Base-by-base conservation (phyloP, 35 echinoderm and acorn worm genomes). In the Chiridota heheva region DNA sequence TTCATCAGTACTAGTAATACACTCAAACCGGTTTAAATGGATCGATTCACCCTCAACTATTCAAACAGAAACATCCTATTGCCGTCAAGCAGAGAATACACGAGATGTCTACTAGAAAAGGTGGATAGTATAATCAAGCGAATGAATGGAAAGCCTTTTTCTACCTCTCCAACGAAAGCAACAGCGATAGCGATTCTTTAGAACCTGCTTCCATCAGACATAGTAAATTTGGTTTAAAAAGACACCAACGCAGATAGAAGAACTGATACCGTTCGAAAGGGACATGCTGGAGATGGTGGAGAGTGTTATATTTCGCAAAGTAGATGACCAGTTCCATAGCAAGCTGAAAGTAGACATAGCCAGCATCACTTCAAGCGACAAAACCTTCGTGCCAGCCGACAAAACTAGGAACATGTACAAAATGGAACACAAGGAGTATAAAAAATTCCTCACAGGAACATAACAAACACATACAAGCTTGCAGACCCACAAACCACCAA, bases 401-500 rank as follows among this genome's bases (percentile, higher is more conserved):
- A 73, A 73, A 40, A 73, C 69, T 7, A 41, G 37, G 3, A 73
- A 73, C 36, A 18, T 29, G 13, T 73, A 47, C 69, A 73, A 73
- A 73, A 16, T 73, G 15, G 36, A 40, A 22, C 16, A 25, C 37
- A 35, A 43, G 22, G n/a, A 73, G 31, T 46, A 73, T 33, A 73
- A 41, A 35, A 73, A 73, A 3, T 35, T 46, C 15, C 42, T 46
- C 15, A 71, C 67, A 5, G 67, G 27, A 42, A 15, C n/a, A n/a
- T n/a, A n/a, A n/a, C n/a, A n/a, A n/a, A n/a, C n/a, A n/a, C n/a
- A n/a, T n/a, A n/a, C n/a, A n/a, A n/a, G n/a, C n/a, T n/a, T n/a
- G n/a, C n/a, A n/a, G n/a, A n/a, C n/a, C n/a, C n/a, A n/a, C n/a
- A n/a, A n/a, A n/a, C n/a, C n/a, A n/a, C n/a, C n/a, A n/a, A n/a